phyloP scores from a whole-genome alignment of 2,797 vertebrate species.

The Dryobates pubescens region DNA sequence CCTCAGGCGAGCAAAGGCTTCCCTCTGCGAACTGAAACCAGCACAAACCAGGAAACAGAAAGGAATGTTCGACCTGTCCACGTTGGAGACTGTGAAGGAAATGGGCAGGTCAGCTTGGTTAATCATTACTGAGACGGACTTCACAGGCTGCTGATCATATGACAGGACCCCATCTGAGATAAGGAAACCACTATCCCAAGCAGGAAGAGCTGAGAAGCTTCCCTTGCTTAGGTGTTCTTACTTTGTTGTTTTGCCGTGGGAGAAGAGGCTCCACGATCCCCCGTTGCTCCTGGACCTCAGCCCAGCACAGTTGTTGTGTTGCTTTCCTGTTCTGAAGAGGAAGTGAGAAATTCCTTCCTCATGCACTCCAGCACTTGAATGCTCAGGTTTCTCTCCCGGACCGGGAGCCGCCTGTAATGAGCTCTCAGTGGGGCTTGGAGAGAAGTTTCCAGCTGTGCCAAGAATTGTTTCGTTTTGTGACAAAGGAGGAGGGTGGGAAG shows the following conservation, averaged over 20 bases:
- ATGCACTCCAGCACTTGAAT: background rate
- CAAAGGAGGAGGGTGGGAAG: background rate
- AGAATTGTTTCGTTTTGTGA: background rate
- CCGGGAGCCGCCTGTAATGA: background rate
- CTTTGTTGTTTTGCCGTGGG: background rate
- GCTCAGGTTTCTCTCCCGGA: constrained; percentile 23
- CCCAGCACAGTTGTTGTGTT: background rate
- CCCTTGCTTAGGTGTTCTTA: background rate
- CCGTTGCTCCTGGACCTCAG: background rate
- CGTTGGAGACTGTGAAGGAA: constrained; percentile 58
- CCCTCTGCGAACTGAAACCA: background rate
- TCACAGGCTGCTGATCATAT: background rate
- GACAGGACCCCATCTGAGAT: background rate
- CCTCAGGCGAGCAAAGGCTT: background rate
- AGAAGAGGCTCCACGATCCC: background rate
- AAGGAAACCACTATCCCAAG: background rate
- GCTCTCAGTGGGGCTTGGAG: background rate
- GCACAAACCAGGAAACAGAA: constrained; percentile 74
- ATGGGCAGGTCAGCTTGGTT: constrained; percentile 52
- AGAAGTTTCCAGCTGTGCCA: background rate
- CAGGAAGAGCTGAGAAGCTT: background rate
- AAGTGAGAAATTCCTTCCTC: constrained; percentile 49
- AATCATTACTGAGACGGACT: constrained; percentile 72
- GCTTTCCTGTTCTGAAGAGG: constrained; percentile 46
- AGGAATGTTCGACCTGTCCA: constrained; percentile 48